phyloP scores from a whole-genome alignment of 1,140 invertebrate species.

The Sycophaga agraensis region DNA sequence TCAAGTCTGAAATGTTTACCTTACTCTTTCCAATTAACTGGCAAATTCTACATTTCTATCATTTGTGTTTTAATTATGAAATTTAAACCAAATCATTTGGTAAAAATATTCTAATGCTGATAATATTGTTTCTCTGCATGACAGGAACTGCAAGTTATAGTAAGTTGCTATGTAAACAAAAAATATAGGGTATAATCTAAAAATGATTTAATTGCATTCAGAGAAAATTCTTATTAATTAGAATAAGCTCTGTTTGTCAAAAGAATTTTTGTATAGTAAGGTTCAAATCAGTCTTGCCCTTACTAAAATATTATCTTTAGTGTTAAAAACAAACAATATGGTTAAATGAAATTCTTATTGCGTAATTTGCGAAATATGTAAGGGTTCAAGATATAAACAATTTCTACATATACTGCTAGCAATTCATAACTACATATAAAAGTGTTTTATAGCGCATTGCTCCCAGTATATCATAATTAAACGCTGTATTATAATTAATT shows the following conservation, averaged over 20 bases:
- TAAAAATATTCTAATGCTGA: too few relatives aligned
- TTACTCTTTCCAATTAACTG: constrained; percentile 14
- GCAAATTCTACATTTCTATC: background rate
- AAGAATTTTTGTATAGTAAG: constrained; percentile 1
- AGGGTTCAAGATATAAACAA: constrained; percentile 34
- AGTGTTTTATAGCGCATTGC: constrained; percentile 38
- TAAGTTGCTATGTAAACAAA: too few relatives aligned
- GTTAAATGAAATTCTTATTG: constrained; percentile 35
- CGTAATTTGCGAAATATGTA: constrained; percentile 32
- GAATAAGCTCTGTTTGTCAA: too few relatives aligned
- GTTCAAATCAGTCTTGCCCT: constrained; percentile 19
- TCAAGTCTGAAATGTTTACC: constrained; percentile 24
- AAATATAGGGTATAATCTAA: too few relatives aligned
- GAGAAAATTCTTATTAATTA: too few relatives aligned
- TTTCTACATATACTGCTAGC: constrained; percentile 39
- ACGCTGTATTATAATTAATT: constrained; percentile 37
- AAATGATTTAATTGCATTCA: too few relatives aligned
- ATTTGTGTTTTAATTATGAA: too few relatives aligned
- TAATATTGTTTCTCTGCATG: too few relatives aligned
- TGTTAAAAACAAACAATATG: background rate
- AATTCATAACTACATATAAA: constrained; percentile 35
- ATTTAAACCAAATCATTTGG: background rate
- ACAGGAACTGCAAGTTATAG: too few relatives aligned
- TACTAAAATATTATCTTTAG: constrained; percentile 1
- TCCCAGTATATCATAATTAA: constrained; percentile 24